Conservation (phyloP, 1,140 invertebrate species). For the Manduca sexta region DNA sequence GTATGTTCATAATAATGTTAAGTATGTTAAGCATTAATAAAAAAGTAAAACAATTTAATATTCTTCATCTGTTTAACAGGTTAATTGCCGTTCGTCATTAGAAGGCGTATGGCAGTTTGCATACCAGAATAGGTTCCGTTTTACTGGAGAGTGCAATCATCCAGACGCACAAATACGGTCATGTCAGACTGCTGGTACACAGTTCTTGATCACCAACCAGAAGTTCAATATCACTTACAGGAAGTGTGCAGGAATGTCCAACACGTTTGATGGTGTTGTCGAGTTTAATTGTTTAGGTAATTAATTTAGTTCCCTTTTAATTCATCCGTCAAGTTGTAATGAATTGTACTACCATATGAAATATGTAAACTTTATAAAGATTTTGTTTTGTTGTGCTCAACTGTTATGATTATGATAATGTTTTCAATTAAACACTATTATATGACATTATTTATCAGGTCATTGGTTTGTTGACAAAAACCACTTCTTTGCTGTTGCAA, state of each 20-base stretch:
- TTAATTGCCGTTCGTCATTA: conserved; percentile 93
- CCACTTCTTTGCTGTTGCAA: conserved; percentile 95
- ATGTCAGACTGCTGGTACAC: conserved; percentile 95
- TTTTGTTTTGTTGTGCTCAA: background rate
- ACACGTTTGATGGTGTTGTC: conserved; percentile 92
- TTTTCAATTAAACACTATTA: background rate
- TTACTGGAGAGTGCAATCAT: conserved; percentile 91
- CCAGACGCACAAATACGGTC: conserved; percentile 92
- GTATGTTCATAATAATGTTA: background rate
- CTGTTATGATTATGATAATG: background rate
- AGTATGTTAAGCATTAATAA: too few species aligned
- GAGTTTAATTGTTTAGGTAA: conserved; percentile 91
- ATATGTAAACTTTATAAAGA: too few species aligned
- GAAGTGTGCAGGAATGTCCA: conserved; percentile 85
- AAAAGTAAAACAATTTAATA: too few species aligned
- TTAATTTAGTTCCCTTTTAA: background rate
- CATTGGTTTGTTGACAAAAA: conserved; percentile 97
- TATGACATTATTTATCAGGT: conserved; percentile 56
- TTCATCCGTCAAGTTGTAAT: too few species aligned
- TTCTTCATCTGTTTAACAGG: conserved; percentile 64
- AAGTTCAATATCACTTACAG: conserved; percentile 97
- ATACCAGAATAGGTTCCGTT: conserved; percentile 92
- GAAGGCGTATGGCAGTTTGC: conserved; percentile 97
- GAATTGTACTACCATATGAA: too few species aligned
- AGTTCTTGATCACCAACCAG: conserved; percentile 97